These are phyloP conservation scores for Fulica atra DNA, from an alignment of 2,113 vertebrate genomes.

Conservation along the genomic window DNA sequence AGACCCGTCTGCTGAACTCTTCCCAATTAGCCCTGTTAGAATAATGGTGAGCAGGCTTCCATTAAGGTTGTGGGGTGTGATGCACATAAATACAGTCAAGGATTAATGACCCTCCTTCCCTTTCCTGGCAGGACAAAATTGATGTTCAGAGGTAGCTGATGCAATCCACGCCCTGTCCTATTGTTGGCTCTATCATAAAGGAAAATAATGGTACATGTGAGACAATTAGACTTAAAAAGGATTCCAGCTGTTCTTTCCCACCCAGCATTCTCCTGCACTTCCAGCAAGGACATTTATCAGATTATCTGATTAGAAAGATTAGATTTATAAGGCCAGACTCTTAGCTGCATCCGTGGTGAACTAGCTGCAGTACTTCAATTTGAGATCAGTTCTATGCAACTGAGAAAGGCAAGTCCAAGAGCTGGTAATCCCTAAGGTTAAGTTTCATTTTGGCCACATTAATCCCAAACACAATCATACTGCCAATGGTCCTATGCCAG, in stretches of 20 bases:
- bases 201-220: not conserved
- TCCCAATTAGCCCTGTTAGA: constrained; percentile 3
- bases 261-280: not conserved
- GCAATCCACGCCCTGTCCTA: not conserved
- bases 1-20: not conserved
- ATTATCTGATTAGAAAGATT: constrained; percentile 54
- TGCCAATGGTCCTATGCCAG: not conserved
- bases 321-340: constrained; percentile 1
- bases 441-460: not conserved
- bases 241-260: constrained; percentile 23
- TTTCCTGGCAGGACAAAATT: not conserved
- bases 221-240: not conserved
- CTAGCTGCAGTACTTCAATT: not conserved
- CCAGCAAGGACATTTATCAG: constrained; percentile 14
- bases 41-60: not conserved
- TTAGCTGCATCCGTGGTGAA: not conserved
- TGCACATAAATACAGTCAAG: not conserved
- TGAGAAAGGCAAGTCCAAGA: not conserved
- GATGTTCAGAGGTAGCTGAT: not conserved
- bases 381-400: not conserved
- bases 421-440: not conserved
- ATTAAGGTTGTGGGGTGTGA: not conserved
- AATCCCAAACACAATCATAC: not conserved
- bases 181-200: not conserved
- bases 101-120: not conserved